Evolutionary conservation across 2,888 invertebrate genomes (phyloP).

Genomic region (Pasiphila rectangulata): DNA sequence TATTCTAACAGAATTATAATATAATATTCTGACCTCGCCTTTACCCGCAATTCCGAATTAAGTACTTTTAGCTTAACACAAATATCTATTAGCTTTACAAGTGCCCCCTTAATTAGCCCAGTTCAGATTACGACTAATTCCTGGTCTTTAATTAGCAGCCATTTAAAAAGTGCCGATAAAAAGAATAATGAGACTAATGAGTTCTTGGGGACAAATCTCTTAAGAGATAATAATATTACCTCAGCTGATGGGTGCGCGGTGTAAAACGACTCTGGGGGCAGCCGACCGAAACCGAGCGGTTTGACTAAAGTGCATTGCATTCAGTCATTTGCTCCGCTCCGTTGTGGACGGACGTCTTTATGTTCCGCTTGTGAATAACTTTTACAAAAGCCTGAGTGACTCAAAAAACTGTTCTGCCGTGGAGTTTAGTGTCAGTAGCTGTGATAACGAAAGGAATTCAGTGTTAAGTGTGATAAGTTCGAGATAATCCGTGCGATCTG

Average conservation of each 20-base stretch:
- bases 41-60: conserved; percentile 1
- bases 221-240: conserved; percentile 31
- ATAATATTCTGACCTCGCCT: neutral
- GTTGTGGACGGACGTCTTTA: conserved; percentile 46
- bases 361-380: conserved; percentile 30
- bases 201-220: conserved; percentile 22
- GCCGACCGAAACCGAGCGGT: conserved; percentile 30
- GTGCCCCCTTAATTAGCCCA: conserved; percentile 24
- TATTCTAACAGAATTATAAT: conserved; percentile 8
- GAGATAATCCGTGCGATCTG: conserved; percentile 24
- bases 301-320: conserved; percentile 32
- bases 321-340: conserved; percentile 59
- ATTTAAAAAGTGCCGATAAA: conserved; percentile 18
- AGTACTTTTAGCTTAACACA: conserved; percentile 2
- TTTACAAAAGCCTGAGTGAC: conserved; percentile 24
- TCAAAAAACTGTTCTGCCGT: conserved; percentile 29
- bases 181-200: conserved; percentile 22
- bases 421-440: conserved; percentile 37
- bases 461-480: conserved; percentile 42
- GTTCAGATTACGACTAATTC: conserved; percentile 14
- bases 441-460: conserved; percentile 36
- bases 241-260: conserved; percentile 48
- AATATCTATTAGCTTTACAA: conserved; percentile 5
- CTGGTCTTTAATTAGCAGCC: conserved; percentile 20
- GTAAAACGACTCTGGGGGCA: conserved; percentile 35